Conservation (phyloP, 1,140 invertebrate species). For the Bombus cullumanus region DNA sequence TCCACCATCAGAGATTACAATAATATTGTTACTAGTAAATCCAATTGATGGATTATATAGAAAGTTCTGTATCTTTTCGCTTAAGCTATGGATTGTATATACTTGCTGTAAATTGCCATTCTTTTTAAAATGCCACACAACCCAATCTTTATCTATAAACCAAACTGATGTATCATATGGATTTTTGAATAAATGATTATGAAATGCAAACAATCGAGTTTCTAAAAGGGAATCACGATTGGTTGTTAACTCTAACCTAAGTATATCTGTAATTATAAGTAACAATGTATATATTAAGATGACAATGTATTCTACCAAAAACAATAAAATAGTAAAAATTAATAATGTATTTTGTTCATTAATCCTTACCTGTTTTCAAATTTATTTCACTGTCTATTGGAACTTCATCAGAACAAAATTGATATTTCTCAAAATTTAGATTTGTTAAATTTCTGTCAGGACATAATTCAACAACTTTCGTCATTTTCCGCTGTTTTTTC, state of each 20-base stretch:
- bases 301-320: background rate
- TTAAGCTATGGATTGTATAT: constrained; percentile 54
- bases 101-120: constrained; percentile 61
- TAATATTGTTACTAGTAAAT: constrained; percentile 74
- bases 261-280: constrained; percentile 69
- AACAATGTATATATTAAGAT: background rate
- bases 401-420: constrained; percentile 71
- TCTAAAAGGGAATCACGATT: constrained; percentile 78
- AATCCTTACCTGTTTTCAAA: constrained; percentile 68
- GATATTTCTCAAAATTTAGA: constrained; percentile 78
- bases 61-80: constrained; percentile 38
- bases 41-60: constrained; percentile 77
- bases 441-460: constrained; percentile 73
- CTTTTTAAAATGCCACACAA: constrained; percentile 71
- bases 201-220: constrained; percentile 78
- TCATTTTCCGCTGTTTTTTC: constrained; percentile 64
- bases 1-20: constrained; percentile 70
- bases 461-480: constrained; percentile 76
- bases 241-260: constrained; percentile 68
- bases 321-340: too few species aligned
- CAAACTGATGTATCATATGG: constrained; percentile 76
- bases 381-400: constrained; percentile 64
- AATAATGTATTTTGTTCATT: background rate
- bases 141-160: constrained; percentile 74
- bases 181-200: constrained; percentile 80